Evolutionary conservation across 2,113 vertebrate species (phyloP).

Genomic region (Morone saxatilis): DNA sequence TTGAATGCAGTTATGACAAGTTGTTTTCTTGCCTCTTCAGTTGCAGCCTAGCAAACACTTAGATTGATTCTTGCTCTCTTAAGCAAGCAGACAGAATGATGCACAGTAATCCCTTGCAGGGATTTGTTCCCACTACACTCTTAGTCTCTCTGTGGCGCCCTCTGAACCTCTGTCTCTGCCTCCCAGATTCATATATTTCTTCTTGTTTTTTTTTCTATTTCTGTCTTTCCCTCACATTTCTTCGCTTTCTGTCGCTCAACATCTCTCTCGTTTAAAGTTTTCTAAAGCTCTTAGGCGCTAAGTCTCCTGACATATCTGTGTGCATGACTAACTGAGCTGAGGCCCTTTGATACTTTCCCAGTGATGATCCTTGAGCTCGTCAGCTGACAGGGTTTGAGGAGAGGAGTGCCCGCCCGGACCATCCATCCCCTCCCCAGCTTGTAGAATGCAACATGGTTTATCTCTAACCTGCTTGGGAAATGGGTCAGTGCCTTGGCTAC

Average conservation of each 20-base stretch:
- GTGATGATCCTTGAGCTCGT: constrained; percentile 60
- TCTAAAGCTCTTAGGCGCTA: constrained; percentile 55
- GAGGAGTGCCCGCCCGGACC: constrained; percentile 23
- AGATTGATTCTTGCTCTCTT: constrained; percentile 46
- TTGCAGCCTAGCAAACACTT: constrained; percentile 39
- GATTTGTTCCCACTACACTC: constrained; percentile 64
- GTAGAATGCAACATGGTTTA: constrained; percentile 62
- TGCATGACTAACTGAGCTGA: constrained; percentile 56
- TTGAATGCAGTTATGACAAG: constrained; percentile 25
- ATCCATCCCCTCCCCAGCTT: constrained; percentile 16
- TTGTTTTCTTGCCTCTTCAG: constrained; percentile 42
- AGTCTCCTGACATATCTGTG: constrained; percentile 56
- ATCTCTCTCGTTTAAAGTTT: constrained; percentile 52
- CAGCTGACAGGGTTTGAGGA: constrained; percentile 56
- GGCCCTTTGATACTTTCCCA: constrained; percentile 50
- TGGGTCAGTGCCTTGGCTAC: constrained; percentile 77
- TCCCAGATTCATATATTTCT: constrained; percentile 32
- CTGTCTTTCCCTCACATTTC: constrained; percentile 28
- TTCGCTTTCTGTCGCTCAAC: constrained; percentile 14
- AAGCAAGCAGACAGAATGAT: constrained; percentile 54
- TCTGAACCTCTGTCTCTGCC: constrained; percentile 51
- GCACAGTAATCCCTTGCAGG: constrained; percentile 67
- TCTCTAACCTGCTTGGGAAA: constrained; percentile 83
- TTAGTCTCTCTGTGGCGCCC: constrained; percentile 42
- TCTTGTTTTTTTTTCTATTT: constrained; percentile 49